phyloP scores from a whole-genome alignment of 2,888 invertebrate genomes.

The Synanthedon vespiformis region DNA sequence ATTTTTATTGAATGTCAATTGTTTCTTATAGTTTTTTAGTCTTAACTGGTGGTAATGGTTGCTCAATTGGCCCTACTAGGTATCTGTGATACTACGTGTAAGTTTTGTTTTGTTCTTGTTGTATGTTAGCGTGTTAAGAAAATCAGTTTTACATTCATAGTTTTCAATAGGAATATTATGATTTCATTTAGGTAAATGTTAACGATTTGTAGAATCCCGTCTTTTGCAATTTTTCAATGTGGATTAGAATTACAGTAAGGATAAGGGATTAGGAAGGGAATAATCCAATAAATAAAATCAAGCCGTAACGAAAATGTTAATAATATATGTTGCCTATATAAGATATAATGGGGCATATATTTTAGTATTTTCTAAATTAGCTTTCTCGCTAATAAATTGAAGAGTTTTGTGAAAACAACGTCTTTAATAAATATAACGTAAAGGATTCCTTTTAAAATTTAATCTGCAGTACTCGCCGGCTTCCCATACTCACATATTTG shows the following conservation, averaged over 20 bases:
- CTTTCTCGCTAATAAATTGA: not conserved
- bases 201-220: too few species aligned
- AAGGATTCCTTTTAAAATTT: slow-evolving; percentile 11
- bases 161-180: too few species aligned
- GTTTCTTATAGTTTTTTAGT: slow-evolving; percentile 15
- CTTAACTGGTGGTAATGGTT: slow-evolving; percentile 31
- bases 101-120: slow-evolving; percentile 38
- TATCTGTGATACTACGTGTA: slow-evolving; percentile 34
- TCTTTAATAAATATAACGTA: slow-evolving; percentile 6
- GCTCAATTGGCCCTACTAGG: slow-evolving; percentile 53
- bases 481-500: slow-evolving; percentile 18
- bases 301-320: too few species aligned
- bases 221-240: too few species aligned
- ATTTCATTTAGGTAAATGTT: too few species aligned
- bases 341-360: too few species aligned
- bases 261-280: too few species aligned
- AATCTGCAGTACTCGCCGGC: slow-evolving; percentile 10
- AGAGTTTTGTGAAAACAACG: not conserved
- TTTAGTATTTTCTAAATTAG: too few species aligned
- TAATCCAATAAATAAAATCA: too few species aligned
- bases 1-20: slow-evolving; percentile 6
- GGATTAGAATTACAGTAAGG: too few species aligned
- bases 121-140: slow-evolving; percentile 6
- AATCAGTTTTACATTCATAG: not conserved
- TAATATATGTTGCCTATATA: too few species aligned